Evolutionary conservation across 2,888 invertebrate species (phyloP).

Genomic region (Philhelius pedissequus): DNA sequence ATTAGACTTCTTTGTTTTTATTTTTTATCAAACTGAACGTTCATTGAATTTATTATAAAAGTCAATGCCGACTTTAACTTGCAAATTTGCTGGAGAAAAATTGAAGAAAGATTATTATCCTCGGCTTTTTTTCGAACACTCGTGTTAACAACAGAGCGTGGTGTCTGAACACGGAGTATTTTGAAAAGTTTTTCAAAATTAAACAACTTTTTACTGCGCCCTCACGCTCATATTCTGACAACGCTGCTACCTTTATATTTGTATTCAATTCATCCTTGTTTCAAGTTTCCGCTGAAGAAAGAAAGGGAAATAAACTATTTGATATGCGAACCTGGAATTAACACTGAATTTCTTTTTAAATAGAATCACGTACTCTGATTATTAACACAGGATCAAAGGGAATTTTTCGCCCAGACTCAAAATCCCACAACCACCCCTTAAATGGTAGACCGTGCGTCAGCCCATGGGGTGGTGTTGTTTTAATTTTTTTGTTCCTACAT

Average conservation of each 20-base stretch:
- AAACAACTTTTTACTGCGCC: constrained; percentile 37
- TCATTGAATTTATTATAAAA: constrained; percentile 50
- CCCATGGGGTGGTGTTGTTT: not conserved
- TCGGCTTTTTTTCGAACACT: constrained; percentile 11
- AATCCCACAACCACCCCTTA: not conserved
- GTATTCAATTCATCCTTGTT: not conserved
- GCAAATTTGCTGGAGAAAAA: not conserved
- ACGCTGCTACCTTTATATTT: not conserved
- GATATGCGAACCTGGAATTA: constrained; percentile 58
- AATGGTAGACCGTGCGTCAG: not conserved
- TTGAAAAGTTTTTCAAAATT: constrained; percentile 34
- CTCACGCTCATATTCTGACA: not conserved
- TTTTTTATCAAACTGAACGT: constrained; percentile 21
- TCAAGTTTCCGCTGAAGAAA: no score
- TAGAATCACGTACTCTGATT: constrained; percentile 67
- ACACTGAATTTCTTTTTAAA: constrained; percentile 55
- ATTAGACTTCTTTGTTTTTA: constrained; percentile 33
- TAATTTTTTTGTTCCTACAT: not conserved
- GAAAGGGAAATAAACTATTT: constrained; percentile 52
- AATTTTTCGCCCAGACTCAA: constrained; percentile 23
- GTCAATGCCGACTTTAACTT: constrained; percentile 34
- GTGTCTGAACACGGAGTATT: not conserved
- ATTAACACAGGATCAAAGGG: constrained; percentile 65
- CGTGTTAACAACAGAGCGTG: not conserved
- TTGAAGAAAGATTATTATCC: constrained; percentile 24